Evolutionary conservation across 2,113 vertebrate genomes (phyloP), one percentile per base, ranked within the genome.

Genomic region (Ciconia stormi): DNA sequence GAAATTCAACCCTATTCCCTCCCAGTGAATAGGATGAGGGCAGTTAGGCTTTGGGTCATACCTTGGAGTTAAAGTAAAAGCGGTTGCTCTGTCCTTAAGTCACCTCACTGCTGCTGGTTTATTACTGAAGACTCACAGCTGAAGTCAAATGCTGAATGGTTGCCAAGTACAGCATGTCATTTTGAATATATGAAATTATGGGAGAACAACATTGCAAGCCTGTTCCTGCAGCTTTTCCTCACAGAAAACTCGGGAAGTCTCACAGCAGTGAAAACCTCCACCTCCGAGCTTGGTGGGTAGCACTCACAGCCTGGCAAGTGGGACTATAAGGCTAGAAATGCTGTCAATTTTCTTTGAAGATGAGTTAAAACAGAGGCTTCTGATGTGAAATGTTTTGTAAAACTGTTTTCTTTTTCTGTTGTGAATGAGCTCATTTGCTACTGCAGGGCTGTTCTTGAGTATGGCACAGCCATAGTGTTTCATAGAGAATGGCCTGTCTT

Each of bases 151-250:
- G 49, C 69, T 95, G 94, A 95, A 78, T 38, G 26, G 25, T 63
- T 93, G 97, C 96, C 95, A 96, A 78, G 82, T 89, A 92, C 92
- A 91, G 77, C 82, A 46, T 95, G 87, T 94, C 70, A 96, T 96
- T 96, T 91, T 92, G 53, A 94, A 91, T 96, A 80, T 80, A 77
- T 30, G 69, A 92, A 95, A 94, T 96, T 93, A 70, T 82, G 47
- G 82, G 30, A 93, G 82, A 93, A 53, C 73, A 89, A 69, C 52
- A 25, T 38, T 96, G 79, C 91, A 96, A 95, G 91, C 83, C 85
- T 80, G 34, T 77, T 97, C 91, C 91, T 96, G 93, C 76, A 96
- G 52, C 58, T 86, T 81, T 83, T 96, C 46, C 82, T 93, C 38
- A 56, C 49, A 92, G 32, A 93, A 81, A 95, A 49, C 49, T 59